phyloP scores from a whole-genome alignment of 2,888 invertebrate species.

The Halictus ligatus region DNA sequence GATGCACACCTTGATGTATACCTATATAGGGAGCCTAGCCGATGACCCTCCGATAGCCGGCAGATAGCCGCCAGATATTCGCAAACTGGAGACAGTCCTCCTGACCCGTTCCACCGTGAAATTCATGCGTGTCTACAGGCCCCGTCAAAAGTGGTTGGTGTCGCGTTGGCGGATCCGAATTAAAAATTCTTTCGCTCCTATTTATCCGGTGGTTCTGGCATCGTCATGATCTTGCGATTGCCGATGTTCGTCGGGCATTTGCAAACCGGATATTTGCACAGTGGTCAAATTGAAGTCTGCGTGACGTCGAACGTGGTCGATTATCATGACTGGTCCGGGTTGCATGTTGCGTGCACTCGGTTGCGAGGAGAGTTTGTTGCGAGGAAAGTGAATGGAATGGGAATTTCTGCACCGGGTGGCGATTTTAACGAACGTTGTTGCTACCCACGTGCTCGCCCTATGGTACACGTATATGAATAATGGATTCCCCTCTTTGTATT shows the following conservation, averaged over 20 bases:
- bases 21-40: constrained; percentile 58
- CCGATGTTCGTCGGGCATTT: not conserved
- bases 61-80: constrained; percentile 77
- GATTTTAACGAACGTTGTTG: not conserved
- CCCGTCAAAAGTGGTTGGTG: constrained; percentile 52
- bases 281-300: not conserved
- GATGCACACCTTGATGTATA: constrained; percentile 46
- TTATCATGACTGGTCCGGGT: not conserved
- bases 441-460: not conserved
- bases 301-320: not conserved
- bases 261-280: not conserved
- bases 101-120: constrained; percentile 66
- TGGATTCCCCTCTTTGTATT: not conserved
- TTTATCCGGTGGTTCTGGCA: not conserved
- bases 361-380: not conserved
- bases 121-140: constrained; percentile 72
- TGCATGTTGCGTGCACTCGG: not conserved
- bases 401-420: constrained; percentile 3
- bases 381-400: not conserved
- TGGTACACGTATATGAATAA: not conserved
- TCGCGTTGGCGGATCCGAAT: not conserved
- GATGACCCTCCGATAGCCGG: constrained; percentile 74
- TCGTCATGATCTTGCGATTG: not conserved
- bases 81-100: constrained; percentile 74
- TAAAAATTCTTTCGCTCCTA: not conserved